phyloP scores from a whole-genome alignment of 2,113 vertebrate species.

The Irena cyanogastra region DNA sequence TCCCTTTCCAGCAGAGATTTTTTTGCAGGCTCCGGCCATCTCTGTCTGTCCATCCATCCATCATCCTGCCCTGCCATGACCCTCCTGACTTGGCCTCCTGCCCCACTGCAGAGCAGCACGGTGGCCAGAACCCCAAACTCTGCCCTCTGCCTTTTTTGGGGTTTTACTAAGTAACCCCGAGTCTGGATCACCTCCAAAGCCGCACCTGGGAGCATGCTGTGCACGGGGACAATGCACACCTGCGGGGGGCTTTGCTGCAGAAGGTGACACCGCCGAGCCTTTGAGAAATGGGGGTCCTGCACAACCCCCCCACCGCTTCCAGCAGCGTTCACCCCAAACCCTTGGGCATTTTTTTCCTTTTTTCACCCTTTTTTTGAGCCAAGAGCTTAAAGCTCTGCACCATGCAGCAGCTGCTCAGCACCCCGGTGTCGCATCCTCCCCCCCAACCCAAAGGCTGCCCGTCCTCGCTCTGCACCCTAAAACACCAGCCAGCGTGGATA shows the following conservation, averaged over 20 bases:
- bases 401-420: constrained; percentile 1
- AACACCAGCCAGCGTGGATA: background rate
- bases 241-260: constrained; percentile 18
- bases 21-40: background rate
- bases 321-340: background rate
- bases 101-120: background rate
- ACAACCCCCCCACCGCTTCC: background rate
- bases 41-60: background rate
- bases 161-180: background rate
- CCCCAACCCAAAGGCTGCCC: background rate
- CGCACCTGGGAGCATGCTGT: background rate
- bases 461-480: constrained; percentile 14
- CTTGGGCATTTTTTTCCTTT: background rate
- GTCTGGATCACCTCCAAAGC: background rate
- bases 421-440: background rate
- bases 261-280: background rate
- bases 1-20: constrained; percentile 27
- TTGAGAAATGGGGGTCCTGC: background rate
- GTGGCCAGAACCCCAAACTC: background rate
- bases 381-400: constrained; percentile 44
- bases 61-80: background rate
- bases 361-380: background rate
- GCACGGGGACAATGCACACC: background rate
- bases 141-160: background rate
- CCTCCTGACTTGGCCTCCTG: background rate